Evolutionary conservation across 2,888 invertebrate genomes (phyloP).

Genomic region (Acanthococcus lagerstroemiae): DNA sequence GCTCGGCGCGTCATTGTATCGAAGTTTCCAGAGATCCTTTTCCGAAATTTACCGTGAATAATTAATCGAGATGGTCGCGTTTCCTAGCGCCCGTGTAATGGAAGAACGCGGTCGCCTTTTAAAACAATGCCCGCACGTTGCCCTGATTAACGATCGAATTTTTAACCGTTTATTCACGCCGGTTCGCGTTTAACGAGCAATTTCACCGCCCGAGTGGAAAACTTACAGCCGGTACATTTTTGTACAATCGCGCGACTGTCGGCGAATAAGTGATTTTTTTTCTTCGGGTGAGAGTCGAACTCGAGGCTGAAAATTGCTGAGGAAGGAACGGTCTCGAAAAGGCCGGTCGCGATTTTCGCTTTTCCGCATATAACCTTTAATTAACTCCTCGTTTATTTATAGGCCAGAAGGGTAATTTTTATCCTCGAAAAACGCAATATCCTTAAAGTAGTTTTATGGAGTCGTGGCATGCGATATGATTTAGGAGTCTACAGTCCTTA

Average conservation of each 20-base stretch:
- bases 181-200: not conserved
- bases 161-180: not conserved
- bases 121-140: not conserved
- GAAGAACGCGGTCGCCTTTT: not conserved
- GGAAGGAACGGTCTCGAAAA: no score
- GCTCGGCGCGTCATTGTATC: not conserved
- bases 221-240: not conserved
- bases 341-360: not conserved
- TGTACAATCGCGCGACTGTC: not conserved
- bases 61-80: slow-evolving; percentile 9
- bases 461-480: slow-evolving; percentile 24
- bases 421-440: slow-evolving; percentile 22
- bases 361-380: slow-evolving; percentile 15
- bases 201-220: not conserved
- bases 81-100: not conserved
- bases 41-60: slow-evolving; percentile 19
- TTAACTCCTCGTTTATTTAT: slow-evolving; percentile 31
- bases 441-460: slow-evolving; percentile 16
- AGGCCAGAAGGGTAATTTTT: slow-evolving; percentile 14
- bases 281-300: no score
- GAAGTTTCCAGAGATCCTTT: slow-evolving; percentile 3
- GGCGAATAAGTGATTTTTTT: not conserved
- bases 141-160: not conserved
- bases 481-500: slow-evolving; percentile 22
- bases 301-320: no score